Conservation (phyloP, 1,140 invertebrate species). For the Bombus sylvicola region DNA sequence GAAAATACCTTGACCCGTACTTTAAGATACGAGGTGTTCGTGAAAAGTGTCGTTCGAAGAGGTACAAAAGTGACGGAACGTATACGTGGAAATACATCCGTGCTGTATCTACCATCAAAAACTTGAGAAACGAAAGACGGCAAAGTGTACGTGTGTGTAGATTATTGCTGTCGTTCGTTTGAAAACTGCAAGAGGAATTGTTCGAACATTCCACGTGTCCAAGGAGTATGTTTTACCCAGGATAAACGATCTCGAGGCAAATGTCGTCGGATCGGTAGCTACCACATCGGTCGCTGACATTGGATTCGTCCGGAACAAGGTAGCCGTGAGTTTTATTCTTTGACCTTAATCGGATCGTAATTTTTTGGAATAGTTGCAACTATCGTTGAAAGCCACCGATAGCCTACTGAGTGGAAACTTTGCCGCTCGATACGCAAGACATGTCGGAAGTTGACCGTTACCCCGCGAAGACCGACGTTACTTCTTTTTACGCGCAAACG, state of each 20-base stretch:
- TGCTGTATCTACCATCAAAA: too few species aligned
- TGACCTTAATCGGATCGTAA: constrained; percentile 39
- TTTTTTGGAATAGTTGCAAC: neutral
- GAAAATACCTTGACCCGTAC: neutral
- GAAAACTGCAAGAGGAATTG: neutral
- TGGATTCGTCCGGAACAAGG: constrained; percentile 27
- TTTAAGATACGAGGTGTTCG: neutral
- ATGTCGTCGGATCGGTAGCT: constrained; percentile 26
- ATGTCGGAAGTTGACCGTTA: too few species aligned
- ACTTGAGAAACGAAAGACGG: neutral
- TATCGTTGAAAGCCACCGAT: neutral
- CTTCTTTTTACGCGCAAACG: neutral
- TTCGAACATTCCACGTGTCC: constrained; percentile 16
- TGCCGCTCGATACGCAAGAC: constrained; percentile 3
- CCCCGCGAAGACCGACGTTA: neutral
- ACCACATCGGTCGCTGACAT: constrained; percentile 40
- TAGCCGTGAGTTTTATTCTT: constrained; percentile 56
- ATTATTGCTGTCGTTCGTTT: neutral
- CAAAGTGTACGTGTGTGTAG: neutral
- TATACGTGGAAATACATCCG: too few species aligned
- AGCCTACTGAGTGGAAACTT: neutral
- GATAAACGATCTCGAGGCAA: constrained; percentile 41
- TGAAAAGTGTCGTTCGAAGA: constrained; percentile 6
- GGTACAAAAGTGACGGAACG: constrained; percentile 13
- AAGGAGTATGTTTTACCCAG: constrained; percentile 37